phyloP scores from a whole-genome alignment of 2,797 vertebrate genomes.

The Pangasius larnaudii region DNA sequence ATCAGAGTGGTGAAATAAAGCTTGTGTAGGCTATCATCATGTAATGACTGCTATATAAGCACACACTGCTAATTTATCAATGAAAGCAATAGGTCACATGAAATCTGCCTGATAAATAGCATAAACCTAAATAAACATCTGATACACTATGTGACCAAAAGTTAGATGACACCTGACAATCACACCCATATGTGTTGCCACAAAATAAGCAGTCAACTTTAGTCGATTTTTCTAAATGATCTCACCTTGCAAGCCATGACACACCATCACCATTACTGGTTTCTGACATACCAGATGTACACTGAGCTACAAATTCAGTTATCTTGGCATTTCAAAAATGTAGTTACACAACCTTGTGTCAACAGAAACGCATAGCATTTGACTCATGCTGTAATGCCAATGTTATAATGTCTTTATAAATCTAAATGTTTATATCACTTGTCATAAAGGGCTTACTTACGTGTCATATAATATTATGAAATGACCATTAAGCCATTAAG shows the following conservation, averaged over 20 bases:
- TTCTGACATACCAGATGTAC: background rate
- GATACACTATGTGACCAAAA: background rate
- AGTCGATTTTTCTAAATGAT: background rate
- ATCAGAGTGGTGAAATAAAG: slow-evolving; percentile 28
- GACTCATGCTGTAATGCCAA: background rate
- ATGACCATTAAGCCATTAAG: background rate
- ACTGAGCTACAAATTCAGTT: background rate
- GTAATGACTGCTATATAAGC: background rate
- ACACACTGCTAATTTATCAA: background rate
- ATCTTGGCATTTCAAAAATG: background rate
- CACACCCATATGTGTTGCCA: background rate
- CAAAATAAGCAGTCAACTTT: background rate
- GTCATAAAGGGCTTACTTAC: background rate
- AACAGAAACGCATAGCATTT: background rate
- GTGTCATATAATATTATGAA: background rate
- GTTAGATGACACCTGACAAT: background rate
- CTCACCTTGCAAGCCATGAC: background rate
- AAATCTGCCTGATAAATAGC: background rate
- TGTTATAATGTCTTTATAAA: background rate
- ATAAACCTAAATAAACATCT: background rate
- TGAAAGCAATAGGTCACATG: background rate
- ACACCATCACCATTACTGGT: background rate
- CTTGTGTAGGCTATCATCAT: slow-evolving; percentile 19
- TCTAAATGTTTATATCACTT: background rate
- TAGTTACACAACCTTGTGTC: background rate